A percentile compares a stretch with the other conserved stretches of the same genome.
Evolutionary conservation across 2,113 vertebrate genomes (phyloP).

Genomic region (Ardeotis arabs): DNA sequence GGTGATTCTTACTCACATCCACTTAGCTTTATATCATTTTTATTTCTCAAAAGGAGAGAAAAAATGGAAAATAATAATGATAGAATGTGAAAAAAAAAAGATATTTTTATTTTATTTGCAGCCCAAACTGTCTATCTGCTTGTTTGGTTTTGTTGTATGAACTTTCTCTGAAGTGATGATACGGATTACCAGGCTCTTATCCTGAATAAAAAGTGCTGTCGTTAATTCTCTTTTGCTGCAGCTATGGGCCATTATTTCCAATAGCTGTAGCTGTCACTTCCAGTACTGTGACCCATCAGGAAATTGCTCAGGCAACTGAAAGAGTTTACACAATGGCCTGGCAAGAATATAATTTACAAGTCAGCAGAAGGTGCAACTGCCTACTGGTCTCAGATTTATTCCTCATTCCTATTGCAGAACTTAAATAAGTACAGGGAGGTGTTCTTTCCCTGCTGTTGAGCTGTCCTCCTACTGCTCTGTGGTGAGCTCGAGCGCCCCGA

Average conservation of each 20-base stretch:
- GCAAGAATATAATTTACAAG: conserved; percentile 75
- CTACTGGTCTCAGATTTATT: conserved; percentile 64
- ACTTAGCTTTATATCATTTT: background rate
- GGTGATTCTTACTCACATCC: background rate
- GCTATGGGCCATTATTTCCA: conserved; percentile 76
- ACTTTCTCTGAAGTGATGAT: conserved; percentile 69
- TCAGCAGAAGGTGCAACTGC: conserved; percentile 58
- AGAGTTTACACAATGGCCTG: conserved; percentile 73
- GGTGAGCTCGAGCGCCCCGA: background rate
- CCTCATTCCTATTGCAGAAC: conserved; percentile 8
- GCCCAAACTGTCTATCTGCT: conserved; percentile 33
- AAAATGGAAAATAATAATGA: background rate
- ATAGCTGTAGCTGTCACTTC: conserved; percentile 71
- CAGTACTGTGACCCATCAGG: conserved; percentile 72
- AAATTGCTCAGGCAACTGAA: conserved; percentile 74
- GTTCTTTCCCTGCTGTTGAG: conserved; percentile 50
- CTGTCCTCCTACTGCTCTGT: conserved; percentile 7
- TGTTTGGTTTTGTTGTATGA: conserved; percentile 57
- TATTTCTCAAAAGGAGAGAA: background rate
- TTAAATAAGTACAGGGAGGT: conserved; percentile 65
- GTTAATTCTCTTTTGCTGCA: conserved; percentile 76
- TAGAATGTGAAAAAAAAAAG: background rate
- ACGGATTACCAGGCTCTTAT: conserved; percentile 62
- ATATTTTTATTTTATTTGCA: conserved; percentile 54
- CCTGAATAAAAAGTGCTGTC: conserved; percentile 68